Base-by-base conservation (phyloP, 2,888 invertebrate genomes). In the Noctuana brunneofusca region DNA sequence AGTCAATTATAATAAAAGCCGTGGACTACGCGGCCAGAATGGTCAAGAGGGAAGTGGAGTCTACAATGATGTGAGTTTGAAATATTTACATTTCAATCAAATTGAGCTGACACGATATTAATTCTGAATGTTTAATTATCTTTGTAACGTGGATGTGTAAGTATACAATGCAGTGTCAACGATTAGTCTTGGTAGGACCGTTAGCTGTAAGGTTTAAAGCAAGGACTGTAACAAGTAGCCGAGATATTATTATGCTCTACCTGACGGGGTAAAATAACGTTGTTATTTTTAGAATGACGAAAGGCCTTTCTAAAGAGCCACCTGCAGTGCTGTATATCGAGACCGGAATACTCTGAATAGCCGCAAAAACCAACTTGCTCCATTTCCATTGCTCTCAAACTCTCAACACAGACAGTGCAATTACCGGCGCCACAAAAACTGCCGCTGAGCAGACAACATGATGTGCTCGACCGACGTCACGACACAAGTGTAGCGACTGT, bases 1-100 rank as follows among this genome's bases (percentile, higher is more conserved):
- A 64, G 65, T 56, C 66, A 65, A 64, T 67, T 68, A 64, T 64
- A 56, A 50, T 56, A 57, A 60, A 49, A 63, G 41, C 24, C 41
- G 50, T 24, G 41, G 24, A 32, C 43, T 5, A 14, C 24, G 14
- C 57, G 30, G 9, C 24, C 32, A 11, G 11, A 11, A 22, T 24
- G 22, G 35, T 6, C 3, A 54, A 22, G 38, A 24, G n/a, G 35
- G 14, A 38, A 5, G 14, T 6, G n/a, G 14, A 38, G 14, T n/a
- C 38, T 38, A 38, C 14, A 38, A 38, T 38, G 14, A 38, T 38
- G 14, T 38, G 11, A n/a, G 6, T 38, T 38, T 14, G 14, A 38
- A 14, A n/a, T n/a, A 14, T 14, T 11, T 6, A 38, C 14, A 9
- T 30, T 30, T 9, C 24, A 24, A 30, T 9, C 5, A 30, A 5